Base-by-base conservation (phyloP, 2,797 vertebrate species). In the Ficedula albicollis region DNA sequence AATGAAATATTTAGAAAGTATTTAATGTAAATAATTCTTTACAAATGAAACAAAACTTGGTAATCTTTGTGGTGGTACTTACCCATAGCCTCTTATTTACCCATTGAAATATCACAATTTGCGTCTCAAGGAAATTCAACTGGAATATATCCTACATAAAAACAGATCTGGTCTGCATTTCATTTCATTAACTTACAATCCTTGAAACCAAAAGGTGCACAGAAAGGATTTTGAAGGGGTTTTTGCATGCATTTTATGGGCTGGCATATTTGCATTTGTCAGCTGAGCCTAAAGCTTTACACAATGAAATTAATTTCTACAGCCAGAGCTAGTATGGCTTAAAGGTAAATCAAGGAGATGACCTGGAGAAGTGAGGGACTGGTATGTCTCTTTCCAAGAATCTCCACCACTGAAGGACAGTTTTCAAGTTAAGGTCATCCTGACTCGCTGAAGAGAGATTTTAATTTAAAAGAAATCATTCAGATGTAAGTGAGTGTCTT, bases 191-290 rank as follows among this genome's bases (percentile, higher is more conserved):
- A 56, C 13, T 70, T 87, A 8, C 2, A 90, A 6, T 8, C 11
- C 25, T 59, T 73, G 23, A 76, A 89, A 52, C 4, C 2, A 79
- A 81, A 84, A 86, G 20, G 3, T 63, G 3, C 4, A 44, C 12
- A 59, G 30, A 80, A 80, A 43, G 15, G 9, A 39, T 84, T 82
- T 78, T 79, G 5, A 73, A 82, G 15, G 19, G 13, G 18, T 5
- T 62, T 90, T 66, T 86, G 2, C 5, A 49, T 46, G 3, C 10
- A 12, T 39, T 89, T 95, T 67, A 9, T 62, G 22, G 82, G 11
- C 10, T 5, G 2, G 5, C 17, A 29, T 2, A 8, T 89, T 81
- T 78, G 3, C 0, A 0, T 79, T 78, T 66, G 3, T 73, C 30
- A 55, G 9, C 8, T 62, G 22, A 59, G 41, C 30, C 15, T 83